A percentile compares a stretch with the other conserved stretches of the same genome.
phyloP scores from a whole-genome alignment of 2,888 invertebrate genomes.

The Meliscaeva auricollis region DNA sequence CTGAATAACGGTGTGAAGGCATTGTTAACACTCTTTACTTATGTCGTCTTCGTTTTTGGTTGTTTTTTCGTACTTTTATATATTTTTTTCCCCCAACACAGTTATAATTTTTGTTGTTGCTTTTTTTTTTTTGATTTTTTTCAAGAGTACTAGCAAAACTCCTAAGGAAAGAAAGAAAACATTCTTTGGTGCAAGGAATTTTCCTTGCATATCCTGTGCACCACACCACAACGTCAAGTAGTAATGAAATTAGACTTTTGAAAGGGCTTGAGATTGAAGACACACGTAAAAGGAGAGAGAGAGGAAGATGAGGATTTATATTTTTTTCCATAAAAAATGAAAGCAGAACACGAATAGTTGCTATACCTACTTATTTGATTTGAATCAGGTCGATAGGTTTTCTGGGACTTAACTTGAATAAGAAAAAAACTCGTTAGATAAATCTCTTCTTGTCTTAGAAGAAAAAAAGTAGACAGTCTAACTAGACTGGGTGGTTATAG shows the following conservation, averaged over 20 bases:
- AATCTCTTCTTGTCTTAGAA: not conserved
- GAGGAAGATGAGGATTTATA: not conserved
- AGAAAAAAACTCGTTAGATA: not conserved
- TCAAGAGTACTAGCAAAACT: slow-evolving; percentile 16
- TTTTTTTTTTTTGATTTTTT: too few relatives aligned
- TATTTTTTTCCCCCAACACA: not conserved
- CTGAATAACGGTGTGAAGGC: slow-evolving; percentile 29
- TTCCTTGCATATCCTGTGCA: slow-evolving; percentile 52
- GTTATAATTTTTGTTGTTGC: not conserved
- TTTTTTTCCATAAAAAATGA: slow-evolving; percentile 30
- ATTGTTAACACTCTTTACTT: slow-evolving; percentile 47
- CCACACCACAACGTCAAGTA: slow-evolving; percentile 41
- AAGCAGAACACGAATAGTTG: slow-evolving; percentile 45
- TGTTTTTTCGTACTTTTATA: not conserved
- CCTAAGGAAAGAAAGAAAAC: slow-evolving; percentile 25
- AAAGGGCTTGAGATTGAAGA: slow-evolving; percentile 16
- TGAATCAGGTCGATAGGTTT: slow-evolving; percentile 45
- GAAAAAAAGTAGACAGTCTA: not conserved
- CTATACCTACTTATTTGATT: slow-evolving; percentile 23
- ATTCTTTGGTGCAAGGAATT: slow-evolving; percentile 44
- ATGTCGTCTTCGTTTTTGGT: slow-evolving; percentile 6
- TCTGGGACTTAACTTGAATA: not conserved
- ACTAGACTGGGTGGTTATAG: not conserved
- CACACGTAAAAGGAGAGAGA: not conserved
- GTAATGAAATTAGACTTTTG: slow-evolving; percentile 62